These are phyloP conservation scores for Motacilla tschutschensis DNA, from an alignment of 2,113 vertebrate species.

Conservation along the genomic window DNA sequence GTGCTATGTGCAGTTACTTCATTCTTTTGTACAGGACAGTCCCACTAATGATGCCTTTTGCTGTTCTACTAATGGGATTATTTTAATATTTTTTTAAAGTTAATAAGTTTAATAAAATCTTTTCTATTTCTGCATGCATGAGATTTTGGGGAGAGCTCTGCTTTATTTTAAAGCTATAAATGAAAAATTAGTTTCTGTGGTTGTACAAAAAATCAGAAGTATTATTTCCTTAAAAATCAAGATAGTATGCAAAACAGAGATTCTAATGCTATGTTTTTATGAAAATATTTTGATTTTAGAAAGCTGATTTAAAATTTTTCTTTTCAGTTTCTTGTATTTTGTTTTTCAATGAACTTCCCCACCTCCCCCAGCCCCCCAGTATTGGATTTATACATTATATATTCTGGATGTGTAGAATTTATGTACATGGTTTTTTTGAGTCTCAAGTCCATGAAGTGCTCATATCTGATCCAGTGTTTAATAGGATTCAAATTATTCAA, in stretches of 20 bases:
- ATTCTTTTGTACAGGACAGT: background rate
- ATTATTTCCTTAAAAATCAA: background rate
- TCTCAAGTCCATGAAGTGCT: background rate
- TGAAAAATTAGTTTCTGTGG: background rate
- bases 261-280: background rate
- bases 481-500: background rate
- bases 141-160: background rate
- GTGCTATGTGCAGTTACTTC: background rate
- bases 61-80: rapidly evolving
- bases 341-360: background rate
- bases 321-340: background rate
- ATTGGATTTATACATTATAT: background rate
- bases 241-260: background rate
- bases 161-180: background rate
- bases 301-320: background rate
- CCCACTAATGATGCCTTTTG: background rate
- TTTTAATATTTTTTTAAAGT: background rate
- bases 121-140: background rate
- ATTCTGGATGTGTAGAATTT: background rate
- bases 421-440: background rate
- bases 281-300: background rate
- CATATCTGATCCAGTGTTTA: background rate
- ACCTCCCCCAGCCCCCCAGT: rapidly evolving
- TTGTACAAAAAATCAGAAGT: background rate
- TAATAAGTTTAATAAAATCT: background rate